Evolutionary conservation across 1,140 invertebrate species (phyloP), one percentile per base, ranked within the genome.

Genomic region (Diabrotica undecimpunctata): DNA sequence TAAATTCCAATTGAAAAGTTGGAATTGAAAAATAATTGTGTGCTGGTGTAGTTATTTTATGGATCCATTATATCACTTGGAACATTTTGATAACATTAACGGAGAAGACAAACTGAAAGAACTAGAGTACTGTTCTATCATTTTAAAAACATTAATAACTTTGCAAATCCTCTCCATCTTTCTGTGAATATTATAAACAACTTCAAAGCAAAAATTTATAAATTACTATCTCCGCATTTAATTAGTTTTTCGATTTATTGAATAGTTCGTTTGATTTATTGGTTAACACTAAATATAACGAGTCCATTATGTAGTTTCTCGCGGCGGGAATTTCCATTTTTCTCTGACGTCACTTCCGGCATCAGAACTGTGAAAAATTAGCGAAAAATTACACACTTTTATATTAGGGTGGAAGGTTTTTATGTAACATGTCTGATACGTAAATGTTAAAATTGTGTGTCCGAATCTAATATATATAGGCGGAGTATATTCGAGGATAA

Each of bases 311-410:
- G 60, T 62, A 53, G 35, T 67, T 64, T 71, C 67, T 72, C 68
- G 66, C 70, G 69, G 39, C 61, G 74, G 74, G 66, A 76, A 76
- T 68, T 71, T 74, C 75, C 73, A 76, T 62, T 72, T 76, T 62
- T 71, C 71, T 69, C 75, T 74, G 53, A 72, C 73, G 62, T 73
- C 66, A 62, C 66, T 64, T 64, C 69, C 71, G 59, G 41, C 10
- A 41, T 50, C 38, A 61, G 50, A 61, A 41, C 41, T 51, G 59
- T 41, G 13, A 14, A 61, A 46, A 61, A 52, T 50, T 50, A 36
- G n/a, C 41, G 37, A 61, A 61, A 61, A 51, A 8, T 62, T 62
- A 38, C 51, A 38, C 51, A 38, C 35, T 62, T 53, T 62, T 46
- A n/a, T 46, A 10, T 46, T 46, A 46, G 8, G 8, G 35, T 54